Evolutionary conservation across 2,113 vertebrate genomes (phyloP), one percentile per base, ranked within the genome.

Genomic region (Ameiurus melas): DNA sequence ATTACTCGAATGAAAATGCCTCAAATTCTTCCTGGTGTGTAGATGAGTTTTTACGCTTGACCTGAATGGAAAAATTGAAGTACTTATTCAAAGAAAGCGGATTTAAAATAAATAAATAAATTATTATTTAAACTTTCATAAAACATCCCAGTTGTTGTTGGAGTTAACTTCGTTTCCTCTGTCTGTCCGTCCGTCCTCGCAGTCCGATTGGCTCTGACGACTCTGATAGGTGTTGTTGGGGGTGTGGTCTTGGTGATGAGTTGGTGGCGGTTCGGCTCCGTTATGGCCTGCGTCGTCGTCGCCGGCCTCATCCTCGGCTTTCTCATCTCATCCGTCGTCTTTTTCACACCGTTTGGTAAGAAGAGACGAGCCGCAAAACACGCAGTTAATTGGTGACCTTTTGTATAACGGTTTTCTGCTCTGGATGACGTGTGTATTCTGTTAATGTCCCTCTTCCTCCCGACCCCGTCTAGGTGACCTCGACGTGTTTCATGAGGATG

Each of bases 251-350:
- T 99, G 93, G 95, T 97, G 60, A 95, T 95, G 86, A 93, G 92
- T n/a, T 99, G 98, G 98, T 99, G 98, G 98, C 94, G 97, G 51
- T 97, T 96, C 19, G 98, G 97, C 0, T 95, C 95, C 0, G 95
- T 98, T 84, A 80, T 94, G 60, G 90, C 96, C 0, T 97, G 95
- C 33, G 91, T 98, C 82, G 75, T 97, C 60, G 92, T 97, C 81
- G 93, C 97, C 0, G 97, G 98, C 20, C 92, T 99, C 3, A 95
- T 97, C 88, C 92, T 99, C 60, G 97, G 98, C 60, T 98, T 97
- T 92, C 94, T 98, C 10, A 17, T 96, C 14, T 94, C 97, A 0
- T 95, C 98, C 0, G 86, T 85, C 0, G 19, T 96, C 70, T 94
- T 99, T 94, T 99, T 98, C 91, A 98, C 98, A 55, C 97, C 97